Base-by-base conservation (phyloP, 2,888 invertebrate species). In the Amblyteles armatorius region DNA sequence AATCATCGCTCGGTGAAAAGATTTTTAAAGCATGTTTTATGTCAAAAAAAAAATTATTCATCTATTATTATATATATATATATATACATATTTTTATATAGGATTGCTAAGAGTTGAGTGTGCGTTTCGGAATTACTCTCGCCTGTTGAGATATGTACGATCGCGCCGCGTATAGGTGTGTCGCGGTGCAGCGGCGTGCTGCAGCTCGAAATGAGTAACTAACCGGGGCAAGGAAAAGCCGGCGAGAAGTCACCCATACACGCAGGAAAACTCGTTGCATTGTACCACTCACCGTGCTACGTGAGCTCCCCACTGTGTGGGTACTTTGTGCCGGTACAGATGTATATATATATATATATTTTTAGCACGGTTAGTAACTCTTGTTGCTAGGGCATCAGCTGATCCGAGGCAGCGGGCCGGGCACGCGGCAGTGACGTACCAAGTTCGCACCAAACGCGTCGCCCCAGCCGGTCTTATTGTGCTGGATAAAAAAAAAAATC, bases 341-440 rank as follows among this genome's bases (percentile, higher is more conserved):
- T 48, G 19, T 65, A 44, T 44, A 44, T 44, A 44, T 44, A 44
- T 5, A 44, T 40, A 57, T 68, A 90, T 91, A 90, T 91, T 89
- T 90, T 90, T 88, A 90, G 89, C 85, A 82, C 87, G 91, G 92
- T 88, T 92, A 92, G 90, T 93, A 93, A 89, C 84, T 91, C 90
- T 83, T 93, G 93, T 93, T 93, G 93, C 93, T 93, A 93, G 90
- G 93, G 93, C 91, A 93, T 93, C 93, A 93, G 93, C 93, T 93
- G 93, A 93, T 93, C 90, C 88, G 77, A 83, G 86, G 86, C 88
- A 88, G 88, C 87, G 83, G 84, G 84, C 86, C 87, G 79, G 87
- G 86, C 74, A 65, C 40, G 55, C 79, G 57, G 29, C 88, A 88
- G 86, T 81, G 79, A 65, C 85, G 88, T 87, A 80, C 26, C 68